Conservation (phyloP, 2,888 invertebrate species). For the Iphiclides podalirius region DNA sequence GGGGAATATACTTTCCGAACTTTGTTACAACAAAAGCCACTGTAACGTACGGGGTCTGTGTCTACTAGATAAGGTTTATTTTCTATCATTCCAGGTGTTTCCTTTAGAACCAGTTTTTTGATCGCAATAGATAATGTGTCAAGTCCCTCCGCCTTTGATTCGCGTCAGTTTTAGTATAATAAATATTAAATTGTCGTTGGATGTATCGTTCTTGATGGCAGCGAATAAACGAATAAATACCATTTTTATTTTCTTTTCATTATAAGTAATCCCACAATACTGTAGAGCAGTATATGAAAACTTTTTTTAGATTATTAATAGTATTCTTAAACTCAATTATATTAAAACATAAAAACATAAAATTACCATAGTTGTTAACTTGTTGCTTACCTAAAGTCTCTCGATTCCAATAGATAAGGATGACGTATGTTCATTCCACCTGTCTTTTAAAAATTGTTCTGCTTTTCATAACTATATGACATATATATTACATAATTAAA, state of each 20-base stretch:
- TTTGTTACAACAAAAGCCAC: background rate
- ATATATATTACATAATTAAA: too few species aligned
- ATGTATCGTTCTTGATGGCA: constrained; percentile 66
- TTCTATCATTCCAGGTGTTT: background rate
- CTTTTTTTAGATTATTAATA: too few species aligned
- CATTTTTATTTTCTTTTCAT: constrained; percentile 27
- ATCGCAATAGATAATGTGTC: background rate
- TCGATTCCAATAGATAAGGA: too few species aligned
- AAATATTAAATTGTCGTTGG: constrained; percentile 63
- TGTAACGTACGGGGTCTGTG: background rate
- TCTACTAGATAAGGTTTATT: background rate
- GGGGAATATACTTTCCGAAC: background rate
- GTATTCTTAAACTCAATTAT: too few species aligned
- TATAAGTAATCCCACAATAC: too few species aligned
- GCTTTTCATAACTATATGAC: too few species aligned
- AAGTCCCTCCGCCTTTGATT: constrained; percentile 15
- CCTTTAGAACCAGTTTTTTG: background rate
- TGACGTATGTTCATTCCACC: too few species aligned
- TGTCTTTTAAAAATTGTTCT: too few species aligned
- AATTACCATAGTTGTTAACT: too few species aligned
- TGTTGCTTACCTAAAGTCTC: too few species aligned
- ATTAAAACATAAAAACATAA: too few species aligned
- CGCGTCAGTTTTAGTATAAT: constrained; percentile 33
- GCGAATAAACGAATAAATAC: constrained; percentile 69
- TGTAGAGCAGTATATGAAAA: too few species aligned